Evolutionary conservation across 2,888 invertebrate species (phyloP), one percentile per base, ranked within the genome.

Genomic region (Griposia aprilina): DNA sequence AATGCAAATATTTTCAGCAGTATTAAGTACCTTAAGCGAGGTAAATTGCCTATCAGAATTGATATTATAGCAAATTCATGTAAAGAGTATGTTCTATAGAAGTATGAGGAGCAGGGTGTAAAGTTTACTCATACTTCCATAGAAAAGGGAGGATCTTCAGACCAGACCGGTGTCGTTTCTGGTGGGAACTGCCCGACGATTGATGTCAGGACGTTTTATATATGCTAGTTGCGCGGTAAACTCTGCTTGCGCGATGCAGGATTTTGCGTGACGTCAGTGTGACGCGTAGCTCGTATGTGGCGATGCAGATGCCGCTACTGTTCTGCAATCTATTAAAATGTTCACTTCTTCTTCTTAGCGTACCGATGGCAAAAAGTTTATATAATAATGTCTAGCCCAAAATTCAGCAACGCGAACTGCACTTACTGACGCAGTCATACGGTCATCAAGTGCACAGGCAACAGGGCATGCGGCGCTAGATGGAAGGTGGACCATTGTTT

Each of bases 1-100:
- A 78, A 36, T 30, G 60, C 26, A 36, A 79, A 80, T 80, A 48
- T 10, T 15, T 50, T n/a, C 3, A 50, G 41, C 48, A 63, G 13
- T 62, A 63, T 0, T 23, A 15, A 3, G 26, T 20, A 30, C 4
- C 26, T 2, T 74, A 23, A n/a, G 20, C 0, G 7, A 72, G 13
- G 13, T 55, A 36, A 65, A 80, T 41, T 30, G 80, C 80, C 41
- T 65, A 3, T 8, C 15, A 20, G n/a, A 11, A 73, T 45, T 52
- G 11, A 26, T 36, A 65, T 23, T 36, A 65, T 23, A 80, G 50
- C 45, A 80, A 72, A 66, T 52, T 6, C 10, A 63, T 57, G 26
- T 5, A 50, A 41, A 30, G 8, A 7, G 30, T 13, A 23, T 36
- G 30, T 36, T 36, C 30, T 36, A 2, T 36, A n/a, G n/a, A n/a